Base-by-base conservation (phyloP, 1,140 invertebrate genomes). In the Drosophila funebris region DNA sequence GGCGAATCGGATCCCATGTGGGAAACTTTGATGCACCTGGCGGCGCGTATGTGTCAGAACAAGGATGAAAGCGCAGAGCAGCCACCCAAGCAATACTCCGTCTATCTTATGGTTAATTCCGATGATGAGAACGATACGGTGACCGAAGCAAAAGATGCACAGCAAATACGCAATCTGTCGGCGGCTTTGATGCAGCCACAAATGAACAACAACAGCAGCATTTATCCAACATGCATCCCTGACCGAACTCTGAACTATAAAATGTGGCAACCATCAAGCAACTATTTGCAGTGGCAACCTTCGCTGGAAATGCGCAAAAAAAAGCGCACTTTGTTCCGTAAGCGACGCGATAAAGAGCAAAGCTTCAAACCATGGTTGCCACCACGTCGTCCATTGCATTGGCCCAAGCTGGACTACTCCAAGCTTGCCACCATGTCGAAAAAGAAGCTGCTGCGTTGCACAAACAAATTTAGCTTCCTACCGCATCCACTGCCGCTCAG, bases 21-120 rank as follows among this genome's bases (percentile, higher is more conserved):
- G 57, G 22, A 61, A 0, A 71, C 77, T 0, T 43, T 85, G 1
- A 63, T 67, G 73, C 68, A 80, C 18, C 36, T 84, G n/a, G 73
- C 76, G 8, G 31, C 33, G 2, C 54, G 62, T 0, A 61, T 83
- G 66, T 72, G 67, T 13, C 53, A 60, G 33, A 48, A n/a, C 53
- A 6, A 62, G 7, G 2, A 73, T 48, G 14, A n/a, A 0, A 81
- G 81, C 0, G 0, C 27, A 1, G 71, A 78, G 13, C 18, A 5
- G 5, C 33, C 14, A 0, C 62, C 22, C 4, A 84, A 81, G 6
- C 44, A 81, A 14, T 87, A 71, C 6, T 66, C 81, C 4, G 43
- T 87, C 2, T 84, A 84, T 18, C 3, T 84, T 0, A 46, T 77
- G 73, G 73, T 81, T 1, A 56, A 36, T 8, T 74, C 81, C 5